A percentile compares a stretch with the other conserved stretches of the same genome.
phyloP scores from a whole-genome alignment of 2,113 vertebrate genomes.

The Upupa epops region DNA sequence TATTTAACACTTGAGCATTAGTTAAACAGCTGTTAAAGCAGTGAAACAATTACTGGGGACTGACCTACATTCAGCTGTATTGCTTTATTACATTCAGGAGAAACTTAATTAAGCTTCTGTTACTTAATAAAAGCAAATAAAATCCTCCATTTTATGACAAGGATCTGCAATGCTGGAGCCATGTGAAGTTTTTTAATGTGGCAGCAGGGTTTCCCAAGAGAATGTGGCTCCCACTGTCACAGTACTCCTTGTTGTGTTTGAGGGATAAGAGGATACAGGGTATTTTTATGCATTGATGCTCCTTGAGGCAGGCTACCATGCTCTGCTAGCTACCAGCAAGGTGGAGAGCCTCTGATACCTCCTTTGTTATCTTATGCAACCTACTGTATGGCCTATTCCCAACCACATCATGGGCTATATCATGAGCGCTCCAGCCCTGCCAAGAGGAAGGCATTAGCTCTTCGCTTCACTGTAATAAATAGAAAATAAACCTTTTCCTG shows the following conservation, averaged over 20 bases:
- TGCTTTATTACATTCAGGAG: constrained; percentile 30
- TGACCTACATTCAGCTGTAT: constrained; percentile 45
- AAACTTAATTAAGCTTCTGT: constrained; percentile 63
- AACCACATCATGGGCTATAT: background rate
- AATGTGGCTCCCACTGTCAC: background rate
- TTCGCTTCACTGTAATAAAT: background rate
- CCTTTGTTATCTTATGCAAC: background rate
- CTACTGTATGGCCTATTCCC: background rate
- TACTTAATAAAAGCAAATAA: constrained; percentile 59
- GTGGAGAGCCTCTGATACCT: background rate
- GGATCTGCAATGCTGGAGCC: background rate
- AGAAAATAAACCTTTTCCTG: background rate
- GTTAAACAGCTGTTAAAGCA: constrained; percentile 40
- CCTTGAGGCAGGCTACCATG: fast-evolving
- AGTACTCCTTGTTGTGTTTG: background rate
- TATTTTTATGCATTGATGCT: background rate
- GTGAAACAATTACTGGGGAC: constrained; percentile 31
- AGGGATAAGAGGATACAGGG: background rate
- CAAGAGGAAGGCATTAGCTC: background rate
- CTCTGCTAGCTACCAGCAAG: background rate
- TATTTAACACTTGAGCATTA: constrained; percentile 42
- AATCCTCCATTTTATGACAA: background rate
- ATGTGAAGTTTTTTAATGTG: background rate
- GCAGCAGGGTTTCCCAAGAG: background rate
- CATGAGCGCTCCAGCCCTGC: background rate